Evolutionary conservation across 1,140 invertebrate species (phyloP).

Genomic region (Pollicipes pollicipes): DNA sequence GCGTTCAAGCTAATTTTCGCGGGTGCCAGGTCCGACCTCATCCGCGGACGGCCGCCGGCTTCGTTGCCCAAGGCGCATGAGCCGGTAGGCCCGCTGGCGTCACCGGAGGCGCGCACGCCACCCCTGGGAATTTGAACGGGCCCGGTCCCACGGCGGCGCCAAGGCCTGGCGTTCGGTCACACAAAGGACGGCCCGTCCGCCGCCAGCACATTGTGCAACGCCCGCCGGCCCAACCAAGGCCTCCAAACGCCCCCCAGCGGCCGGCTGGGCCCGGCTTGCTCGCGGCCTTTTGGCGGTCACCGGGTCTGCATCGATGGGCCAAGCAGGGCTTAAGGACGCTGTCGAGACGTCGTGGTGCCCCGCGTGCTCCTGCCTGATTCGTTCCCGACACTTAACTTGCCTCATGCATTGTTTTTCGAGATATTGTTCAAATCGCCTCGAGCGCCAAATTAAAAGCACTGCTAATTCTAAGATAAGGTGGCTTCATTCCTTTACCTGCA

Average conservation of each 20-base stretch:
- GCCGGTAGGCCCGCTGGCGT: too few relatives aligned
- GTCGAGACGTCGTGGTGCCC: too few relatives aligned
- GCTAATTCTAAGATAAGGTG: neutral
- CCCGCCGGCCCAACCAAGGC: neutral
- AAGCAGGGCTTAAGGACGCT: too few relatives aligned
- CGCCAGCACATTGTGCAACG: neutral
- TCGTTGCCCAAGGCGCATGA: neutral
- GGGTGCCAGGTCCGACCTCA: too few relatives aligned
- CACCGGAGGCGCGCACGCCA: too few relatives aligned
- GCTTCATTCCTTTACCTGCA: neutral
- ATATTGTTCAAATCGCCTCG: neutral
- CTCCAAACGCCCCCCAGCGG: neutral
- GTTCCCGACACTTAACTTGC: too few relatives aligned
- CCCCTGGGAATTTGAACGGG: too few relatives aligned
- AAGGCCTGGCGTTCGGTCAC: neutral
- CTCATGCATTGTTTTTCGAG: too few relatives aligned
- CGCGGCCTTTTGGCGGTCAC: neutral
- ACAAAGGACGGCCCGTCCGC: neutral
- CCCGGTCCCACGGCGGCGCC: neutral
- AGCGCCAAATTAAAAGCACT: constrained; percentile 1
- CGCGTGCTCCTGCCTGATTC: too few relatives aligned
- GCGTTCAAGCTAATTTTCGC: too few relatives aligned
- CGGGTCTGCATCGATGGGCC: neutral
- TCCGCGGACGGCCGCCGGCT: too few relatives aligned
- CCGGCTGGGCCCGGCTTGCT: neutral